Conservation (phyloP, 1,140 invertebrate species). For the Chironomus tepperi region DNA sequence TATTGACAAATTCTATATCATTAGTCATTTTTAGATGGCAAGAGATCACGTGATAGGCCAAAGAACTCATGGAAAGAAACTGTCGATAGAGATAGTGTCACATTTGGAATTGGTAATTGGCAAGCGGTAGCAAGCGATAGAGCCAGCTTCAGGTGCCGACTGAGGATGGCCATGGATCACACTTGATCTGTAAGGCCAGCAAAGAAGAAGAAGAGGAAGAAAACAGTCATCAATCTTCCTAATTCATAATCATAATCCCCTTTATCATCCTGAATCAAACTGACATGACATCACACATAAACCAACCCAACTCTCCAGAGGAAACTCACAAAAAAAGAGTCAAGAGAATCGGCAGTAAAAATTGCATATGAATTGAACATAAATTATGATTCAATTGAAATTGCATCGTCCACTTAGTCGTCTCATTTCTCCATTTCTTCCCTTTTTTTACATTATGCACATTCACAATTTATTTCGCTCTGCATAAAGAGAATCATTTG, state of each 20-base stretch:
- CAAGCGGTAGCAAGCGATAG: too few relatives aligned
- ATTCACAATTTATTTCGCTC: background rate
- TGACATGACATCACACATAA: background rate
- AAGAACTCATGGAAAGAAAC: too few relatives aligned
- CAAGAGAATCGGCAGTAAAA: background rate
- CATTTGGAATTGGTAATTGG: too few relatives aligned
- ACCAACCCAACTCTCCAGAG: background rate
- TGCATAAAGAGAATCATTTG: slow-evolving; percentile 18
- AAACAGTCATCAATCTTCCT: background rate
- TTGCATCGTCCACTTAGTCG: slow-evolving; percentile 4
- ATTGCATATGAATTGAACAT: slow-evolving; percentile 1
- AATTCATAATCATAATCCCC: background rate
- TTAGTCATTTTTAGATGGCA: too few relatives aligned
- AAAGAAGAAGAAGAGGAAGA: background rate
- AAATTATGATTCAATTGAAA: slow-evolving; percentile 23
- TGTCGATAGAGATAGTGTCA: too few relatives aligned
- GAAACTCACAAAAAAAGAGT: background rate
- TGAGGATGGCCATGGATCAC: too few relatives aligned
- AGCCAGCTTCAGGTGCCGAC: too few relatives aligned
- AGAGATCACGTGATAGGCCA: too few relatives aligned
- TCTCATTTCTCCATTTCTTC: slow-evolving; percentile 17
- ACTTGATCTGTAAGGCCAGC: too few relatives aligned
- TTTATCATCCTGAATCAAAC: background rate
- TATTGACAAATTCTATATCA: too few relatives aligned
- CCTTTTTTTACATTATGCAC: background rate